A percentile compares a stretch with the other conserved stretches of the same genome.
Evolutionary conservation across 2,888 invertebrate species (phyloP).

Genomic region (Athetis lepigone): DNA sequence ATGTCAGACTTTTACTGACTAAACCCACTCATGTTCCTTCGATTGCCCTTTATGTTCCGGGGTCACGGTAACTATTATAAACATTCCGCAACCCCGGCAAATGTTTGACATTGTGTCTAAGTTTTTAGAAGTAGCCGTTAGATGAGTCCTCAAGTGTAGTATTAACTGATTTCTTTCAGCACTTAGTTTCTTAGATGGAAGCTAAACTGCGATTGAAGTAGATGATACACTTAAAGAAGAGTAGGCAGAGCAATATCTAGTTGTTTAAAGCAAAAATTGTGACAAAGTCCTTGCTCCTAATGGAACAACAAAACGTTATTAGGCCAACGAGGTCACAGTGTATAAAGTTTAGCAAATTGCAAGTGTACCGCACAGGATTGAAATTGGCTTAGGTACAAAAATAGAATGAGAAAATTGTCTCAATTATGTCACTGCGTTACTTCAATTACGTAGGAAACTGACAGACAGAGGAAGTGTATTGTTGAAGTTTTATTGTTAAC

Average conservation of each 20-base stretch:
- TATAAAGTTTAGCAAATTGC: conserved; percentile 55
- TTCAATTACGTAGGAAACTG: conserved; percentile 67
- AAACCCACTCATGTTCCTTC: no score
- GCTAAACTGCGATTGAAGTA: neutral
- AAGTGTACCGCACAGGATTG: conserved; percentile 49
- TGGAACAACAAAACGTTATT: conserved; percentile 18
- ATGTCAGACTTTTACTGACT: no score
- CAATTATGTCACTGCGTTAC: conserved; percentile 68
- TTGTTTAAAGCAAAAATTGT: conserved; percentile 3
- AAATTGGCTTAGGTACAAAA: conserved; percentile 68
- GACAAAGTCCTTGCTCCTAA: conserved; percentile 18
- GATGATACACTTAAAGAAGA: neutral
- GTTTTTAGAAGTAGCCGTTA: no score
- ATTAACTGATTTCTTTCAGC: no score
- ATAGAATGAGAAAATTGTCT: conserved; percentile 71
- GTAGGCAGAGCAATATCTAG: neutral
- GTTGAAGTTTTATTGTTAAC: conserved; percentile 45
- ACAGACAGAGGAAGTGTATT: conserved; percentile 47
- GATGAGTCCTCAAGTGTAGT: no score
- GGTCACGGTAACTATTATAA: no score
- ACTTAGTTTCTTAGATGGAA: neutral
- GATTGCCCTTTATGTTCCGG: no score
- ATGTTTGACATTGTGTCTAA: no score
- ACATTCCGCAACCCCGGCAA: no score
- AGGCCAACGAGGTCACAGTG: conserved; percentile 32